Conservation (phyloP, 1,140 invertebrate genomes). For the Anastatus disparis region DNA sequence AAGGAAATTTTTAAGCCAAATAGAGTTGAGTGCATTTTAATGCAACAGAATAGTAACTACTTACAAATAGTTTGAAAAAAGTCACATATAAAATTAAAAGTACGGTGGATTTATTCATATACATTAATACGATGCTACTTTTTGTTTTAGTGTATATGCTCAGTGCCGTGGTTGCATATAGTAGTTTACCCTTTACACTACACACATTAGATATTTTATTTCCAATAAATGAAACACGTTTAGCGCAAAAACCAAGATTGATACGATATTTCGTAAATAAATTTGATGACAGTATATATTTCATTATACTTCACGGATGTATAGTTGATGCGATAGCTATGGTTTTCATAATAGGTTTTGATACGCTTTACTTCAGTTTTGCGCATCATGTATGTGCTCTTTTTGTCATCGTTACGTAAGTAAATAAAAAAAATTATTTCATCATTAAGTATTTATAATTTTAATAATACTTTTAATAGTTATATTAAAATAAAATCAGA, state of each 20-base stretch:
- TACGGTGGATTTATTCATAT: no score
- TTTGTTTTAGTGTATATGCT: conserved; percentile 18
- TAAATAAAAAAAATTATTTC: background rate
- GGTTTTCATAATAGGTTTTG: conserved; percentile 20
- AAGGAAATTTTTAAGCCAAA: no score
- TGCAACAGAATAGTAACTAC: no score
- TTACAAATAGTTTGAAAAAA: no score
- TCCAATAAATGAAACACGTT: conserved; percentile 10
- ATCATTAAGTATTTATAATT: no score
- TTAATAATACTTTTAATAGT: no score
- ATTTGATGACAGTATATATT: conserved; percentile 13
- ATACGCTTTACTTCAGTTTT: conserved; percentile 12
- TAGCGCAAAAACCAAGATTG: conserved; percentile 7
- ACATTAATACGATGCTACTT: no score
- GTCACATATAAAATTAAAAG: no score
- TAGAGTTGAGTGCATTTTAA: no score
- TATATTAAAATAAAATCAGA: background rate
- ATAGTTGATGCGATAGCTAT: conserved; percentile 2
- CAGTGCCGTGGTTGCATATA: background rate
- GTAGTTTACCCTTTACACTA: conserved; percentile 14
- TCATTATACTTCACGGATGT: conserved; percentile 9
- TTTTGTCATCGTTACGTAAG: conserved; percentile 19
- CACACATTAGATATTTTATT: conserved; percentile 10
- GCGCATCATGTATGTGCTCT: conserved; percentile 12
- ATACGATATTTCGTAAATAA: background rate